Evolutionary conservation across 2,797 vertebrate species (phyloP).

Genomic region (Brachymystax lenok): DNA sequence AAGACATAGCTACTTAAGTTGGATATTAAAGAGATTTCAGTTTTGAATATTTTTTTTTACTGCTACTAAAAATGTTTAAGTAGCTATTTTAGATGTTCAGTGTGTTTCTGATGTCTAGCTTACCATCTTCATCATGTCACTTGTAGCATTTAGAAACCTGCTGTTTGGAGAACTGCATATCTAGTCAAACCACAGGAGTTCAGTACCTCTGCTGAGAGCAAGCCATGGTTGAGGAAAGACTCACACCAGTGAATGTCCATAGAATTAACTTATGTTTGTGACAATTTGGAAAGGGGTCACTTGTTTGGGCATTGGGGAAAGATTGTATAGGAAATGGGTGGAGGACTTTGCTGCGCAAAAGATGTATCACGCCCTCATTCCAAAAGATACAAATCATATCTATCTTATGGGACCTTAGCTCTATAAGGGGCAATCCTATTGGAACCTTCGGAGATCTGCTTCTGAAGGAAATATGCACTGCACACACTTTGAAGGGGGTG

Average conservation of each 20-base stretch:
- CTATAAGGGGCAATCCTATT: background rate
- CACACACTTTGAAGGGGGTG: constrained; percentile 39
- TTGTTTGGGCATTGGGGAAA: background rate
- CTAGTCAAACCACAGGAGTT: constrained; percentile 21
- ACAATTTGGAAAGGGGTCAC: background rate
- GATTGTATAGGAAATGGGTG: constrained; percentile 4
- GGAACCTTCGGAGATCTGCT: background rate
- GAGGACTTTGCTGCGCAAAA: constrained; percentile 54
- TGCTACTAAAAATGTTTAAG: constrained; percentile 10
- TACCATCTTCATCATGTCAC: constrained; percentile 39
- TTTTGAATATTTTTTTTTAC: background rate
- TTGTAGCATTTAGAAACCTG: constrained; percentile 52
- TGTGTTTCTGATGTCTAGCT: constrained; percentile 1
- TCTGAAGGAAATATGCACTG: constrained; percentile 51
- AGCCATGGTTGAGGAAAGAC: background rate
- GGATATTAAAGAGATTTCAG: background rate
- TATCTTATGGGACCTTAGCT: background rate
- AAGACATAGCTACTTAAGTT: constrained; percentile 17
- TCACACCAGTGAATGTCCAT: background rate
- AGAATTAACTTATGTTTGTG: background rate
- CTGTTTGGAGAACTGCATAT: constrained; percentile 48
- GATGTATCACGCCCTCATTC: constrained; percentile 20
- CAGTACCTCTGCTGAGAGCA: background rate
- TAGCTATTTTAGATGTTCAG: constrained; percentile 6
- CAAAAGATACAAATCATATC: constrained; percentile 12